Percentiles rank a stretch among this genome's conserved stretches.
These are phyloP conservation scores for Pelusios castaneus DNA, from an alignment of 2,113 vertebrate species.

Conservation along the genomic window DNA sequence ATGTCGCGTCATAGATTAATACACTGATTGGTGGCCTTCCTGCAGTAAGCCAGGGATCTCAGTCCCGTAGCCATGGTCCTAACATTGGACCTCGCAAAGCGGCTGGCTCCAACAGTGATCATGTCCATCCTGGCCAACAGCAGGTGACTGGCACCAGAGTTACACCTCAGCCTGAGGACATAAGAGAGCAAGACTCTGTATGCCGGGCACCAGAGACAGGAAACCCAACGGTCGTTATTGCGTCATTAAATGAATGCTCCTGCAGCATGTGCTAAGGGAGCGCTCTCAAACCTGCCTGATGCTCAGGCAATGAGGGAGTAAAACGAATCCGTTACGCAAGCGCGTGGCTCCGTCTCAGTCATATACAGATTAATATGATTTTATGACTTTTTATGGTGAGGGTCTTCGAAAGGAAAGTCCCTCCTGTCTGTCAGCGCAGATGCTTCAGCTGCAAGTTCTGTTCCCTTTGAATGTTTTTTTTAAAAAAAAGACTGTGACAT, in stretches of 20 bases:
- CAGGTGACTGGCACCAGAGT: not conserved
- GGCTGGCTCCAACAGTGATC: not conserved
- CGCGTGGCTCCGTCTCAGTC: not conserved
- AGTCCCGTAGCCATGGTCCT: not conserved
- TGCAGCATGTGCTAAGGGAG: not conserved
- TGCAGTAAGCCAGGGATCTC: not conserved
- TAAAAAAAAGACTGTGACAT: conserved; percentile 23
- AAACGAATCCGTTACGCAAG: too few species aligned
- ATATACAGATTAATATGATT: not conserved
- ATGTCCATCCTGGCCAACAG: not conserved
- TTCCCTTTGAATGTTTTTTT: not conserved
- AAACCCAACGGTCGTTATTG: not conserved
- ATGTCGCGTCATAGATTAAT: not conserved
- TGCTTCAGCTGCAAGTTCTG: not conserved
- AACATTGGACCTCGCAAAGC: not conserved
- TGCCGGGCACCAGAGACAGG: not conserved
- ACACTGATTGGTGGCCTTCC: not conserved
- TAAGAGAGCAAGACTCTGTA: not conserved
- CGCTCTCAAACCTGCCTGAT: not conserved
- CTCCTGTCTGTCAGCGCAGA: not conserved
- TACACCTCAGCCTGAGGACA: not conserved
- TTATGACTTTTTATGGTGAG: not conserved
- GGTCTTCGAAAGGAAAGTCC: too few species aligned
- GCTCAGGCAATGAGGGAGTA: not conserved
- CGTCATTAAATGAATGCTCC: not conserved